phyloP scores from a whole-genome alignment of 2,797 vertebrate species.

The Chlorospingus flavigularis region DNA sequence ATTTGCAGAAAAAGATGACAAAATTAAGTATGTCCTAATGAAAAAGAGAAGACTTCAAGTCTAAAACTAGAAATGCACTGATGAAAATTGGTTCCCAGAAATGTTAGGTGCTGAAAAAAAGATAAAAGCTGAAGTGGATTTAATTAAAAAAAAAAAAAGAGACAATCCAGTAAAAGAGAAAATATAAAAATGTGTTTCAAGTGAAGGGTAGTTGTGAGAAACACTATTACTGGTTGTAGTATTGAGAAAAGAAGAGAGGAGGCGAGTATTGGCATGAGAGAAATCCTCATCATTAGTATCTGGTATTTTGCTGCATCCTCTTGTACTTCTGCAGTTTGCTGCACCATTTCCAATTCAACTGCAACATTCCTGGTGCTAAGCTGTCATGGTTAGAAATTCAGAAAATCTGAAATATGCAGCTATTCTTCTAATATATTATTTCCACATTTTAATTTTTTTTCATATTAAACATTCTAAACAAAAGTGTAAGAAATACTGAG shows the following conservation, averaged over 20 bases:
- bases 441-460: neutral
- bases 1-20: neutral
- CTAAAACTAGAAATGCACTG: constrained; percentile 1
- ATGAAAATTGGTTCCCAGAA: neutral
- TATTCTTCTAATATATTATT: neutral
- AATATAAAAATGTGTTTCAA: neutral
- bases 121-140: neutral
- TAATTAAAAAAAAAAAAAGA: neutral
- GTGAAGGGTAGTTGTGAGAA: neutral
- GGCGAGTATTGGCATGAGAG: neutral
- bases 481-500: neutral
- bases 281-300: neutral
- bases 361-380: neutral
- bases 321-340: neutral
- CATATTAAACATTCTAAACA: neutral
- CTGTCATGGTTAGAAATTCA: neutral
- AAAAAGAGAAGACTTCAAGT: constrained; percentile 2
- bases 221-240: neutral
- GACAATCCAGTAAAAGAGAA: neutral
- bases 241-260: neutral
- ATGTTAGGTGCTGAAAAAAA: neutral
- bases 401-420: neutral
- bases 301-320: constrained; percentile 6
- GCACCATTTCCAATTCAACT: neutral
- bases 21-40: neutral